Evolutionary conservation across 1,140 invertebrate genomes (phyloP).

Genomic region (Phymastichus coffea): DNA sequence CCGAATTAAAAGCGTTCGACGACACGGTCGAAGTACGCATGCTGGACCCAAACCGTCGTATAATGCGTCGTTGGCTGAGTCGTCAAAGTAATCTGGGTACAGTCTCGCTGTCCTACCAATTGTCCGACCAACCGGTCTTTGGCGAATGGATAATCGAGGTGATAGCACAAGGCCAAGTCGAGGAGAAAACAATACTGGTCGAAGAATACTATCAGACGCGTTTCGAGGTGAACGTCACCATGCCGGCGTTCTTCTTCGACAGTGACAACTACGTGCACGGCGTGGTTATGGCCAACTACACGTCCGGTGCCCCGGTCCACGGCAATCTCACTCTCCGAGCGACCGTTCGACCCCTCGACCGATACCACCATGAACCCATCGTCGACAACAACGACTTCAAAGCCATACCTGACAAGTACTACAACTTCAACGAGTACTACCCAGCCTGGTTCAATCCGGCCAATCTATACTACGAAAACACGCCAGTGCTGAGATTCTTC

Average conservation of each 20-base stretch:
- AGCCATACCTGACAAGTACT: conserved; percentile 67
- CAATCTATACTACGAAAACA: conserved; percentile 55
- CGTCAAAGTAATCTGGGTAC: conserved; percentile 87
- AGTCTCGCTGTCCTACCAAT: conserved; percentile 84
- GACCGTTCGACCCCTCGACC: conserved; percentile 68
- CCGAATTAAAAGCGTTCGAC: conserved; percentile 82
- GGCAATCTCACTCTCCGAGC: conserved; percentile 87
- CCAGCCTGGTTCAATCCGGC: conserved; percentile 74
- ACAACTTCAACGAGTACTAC: conserved; percentile 76
- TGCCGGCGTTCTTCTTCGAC: conserved; percentile 90
- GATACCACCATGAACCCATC: conserved; percentile 8
- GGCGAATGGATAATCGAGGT: conserved; percentile 91
- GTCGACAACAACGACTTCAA: conserved; percentile 23
- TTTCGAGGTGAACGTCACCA: conserved; percentile 93
- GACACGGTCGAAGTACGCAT: conserved; percentile 88
- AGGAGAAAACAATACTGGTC: conserved; percentile 82
- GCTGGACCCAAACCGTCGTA: conserved; percentile 80
- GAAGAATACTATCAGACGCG: conserved; percentile 94
- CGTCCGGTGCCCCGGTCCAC: conserved; percentile 76
- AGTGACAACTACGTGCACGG: conserved; percentile 81
- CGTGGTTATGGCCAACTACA: conserved; percentile 90
- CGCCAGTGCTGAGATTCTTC: conserved; percentile 76
- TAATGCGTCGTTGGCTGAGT: conserved; percentile 89
- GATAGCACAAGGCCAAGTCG: conserved; percentile 82
- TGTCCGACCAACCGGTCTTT: conserved; percentile 89